phyloP scores from a whole-genome alignment of 2,113 vertebrate genomes.

The Chaetorhynchus papuensis region DNA sequence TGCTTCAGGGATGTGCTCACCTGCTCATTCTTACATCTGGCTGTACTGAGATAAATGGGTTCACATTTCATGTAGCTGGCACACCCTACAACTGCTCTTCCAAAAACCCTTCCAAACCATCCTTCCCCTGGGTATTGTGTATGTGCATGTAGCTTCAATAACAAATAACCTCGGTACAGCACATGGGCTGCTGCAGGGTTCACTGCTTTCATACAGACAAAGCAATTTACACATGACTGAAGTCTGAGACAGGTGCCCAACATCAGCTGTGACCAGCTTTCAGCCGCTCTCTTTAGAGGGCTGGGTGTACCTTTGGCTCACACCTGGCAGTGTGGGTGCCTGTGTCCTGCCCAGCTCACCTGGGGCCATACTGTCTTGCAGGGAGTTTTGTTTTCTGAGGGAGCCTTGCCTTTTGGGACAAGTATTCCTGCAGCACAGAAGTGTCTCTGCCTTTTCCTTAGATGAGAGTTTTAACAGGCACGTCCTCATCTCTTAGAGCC shows the following conservation, averaged over 20 bases:
- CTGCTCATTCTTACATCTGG: neutral
- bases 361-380: rapidly evolving
- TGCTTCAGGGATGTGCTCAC: neutral
- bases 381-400: neutral
- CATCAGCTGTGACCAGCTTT: neutral
- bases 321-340: neutral
- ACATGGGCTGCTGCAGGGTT: neutral
- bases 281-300: too few relatives aligned
- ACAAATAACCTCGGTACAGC: neutral
- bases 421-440: neutral
- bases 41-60: neutral
- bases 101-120: neutral
- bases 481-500: neutral
- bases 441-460: neutral
- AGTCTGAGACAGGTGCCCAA: neutral
- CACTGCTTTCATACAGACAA: neutral
- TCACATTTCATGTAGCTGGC: neutral
- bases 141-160: neutral
- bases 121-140: neutral
- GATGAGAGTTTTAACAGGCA: neutral
- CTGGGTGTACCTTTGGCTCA: neutral
- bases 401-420: neutral
- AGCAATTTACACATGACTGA: neutral
- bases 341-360: neutral
- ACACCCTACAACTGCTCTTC: neutral